Evolutionary conservation across 2,888 invertebrate genomes (phyloP), one percentile per base, ranked within the genome.

Genomic region (Cosmia trapezina): DNA sequence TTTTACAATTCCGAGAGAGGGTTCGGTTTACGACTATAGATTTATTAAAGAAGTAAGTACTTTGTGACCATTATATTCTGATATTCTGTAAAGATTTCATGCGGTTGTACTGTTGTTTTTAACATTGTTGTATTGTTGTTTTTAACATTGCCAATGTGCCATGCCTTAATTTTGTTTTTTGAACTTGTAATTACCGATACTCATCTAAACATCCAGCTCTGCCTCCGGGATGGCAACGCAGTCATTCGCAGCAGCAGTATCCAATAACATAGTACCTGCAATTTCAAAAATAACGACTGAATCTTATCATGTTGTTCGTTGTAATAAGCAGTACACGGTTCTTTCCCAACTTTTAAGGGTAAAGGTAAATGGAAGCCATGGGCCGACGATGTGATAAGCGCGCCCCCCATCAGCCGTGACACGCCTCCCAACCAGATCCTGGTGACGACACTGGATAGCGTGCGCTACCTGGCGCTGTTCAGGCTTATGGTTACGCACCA

Each of bases 351-450:
- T 28, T 61, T 75, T 62, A 90, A 97, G 98, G 99, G 97, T 82
- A 98, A 98, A 96, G 99, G 99, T 8, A 98, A 98, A 91, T 99
- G 99, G 99, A 98, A 98, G 89, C 97, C 97, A 1, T 99, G 99
- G 99, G 96, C 98, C 37, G 99, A 99, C 81, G 98, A 98, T 83
- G 96, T 99, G 19, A 94, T 97, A 4, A 95, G 97, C 0, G 97
- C 97, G 0, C 97, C 98, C 0, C 96, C 98, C 0, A 98, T 99
- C 85, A 98, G 98, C 6, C 96, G 98, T 69, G 99, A 99, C 88
- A 98, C 99, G 59, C 98, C 98, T 0, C 99, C 99, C 57, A 99
- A 99, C 94, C 99, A 99, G 95, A 99, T 99, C 84, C 98, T 99
- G 73, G 99, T 99, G 19, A 98, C 98, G 0, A 99, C 99, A 0